Conservation (phyloP, 2,113 vertebrate species). For the Electrona antarctica region DNA sequence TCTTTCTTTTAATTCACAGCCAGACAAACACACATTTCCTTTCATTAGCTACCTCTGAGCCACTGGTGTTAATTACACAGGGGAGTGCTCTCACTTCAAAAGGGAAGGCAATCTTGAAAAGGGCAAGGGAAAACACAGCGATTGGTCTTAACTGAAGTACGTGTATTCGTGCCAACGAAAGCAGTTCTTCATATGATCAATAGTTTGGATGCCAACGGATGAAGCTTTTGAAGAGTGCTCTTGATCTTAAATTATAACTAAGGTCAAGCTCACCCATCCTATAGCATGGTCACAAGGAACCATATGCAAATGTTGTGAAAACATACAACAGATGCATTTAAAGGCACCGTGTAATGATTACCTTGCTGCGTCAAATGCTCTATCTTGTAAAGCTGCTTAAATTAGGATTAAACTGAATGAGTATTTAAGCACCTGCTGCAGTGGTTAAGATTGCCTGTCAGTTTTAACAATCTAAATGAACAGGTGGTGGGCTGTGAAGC, state of each 20-base stretch:
- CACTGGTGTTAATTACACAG: conserved; percentile 64
- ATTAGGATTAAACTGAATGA: too few relatives aligned
- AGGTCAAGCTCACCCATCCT: background rate
- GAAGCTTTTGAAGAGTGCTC: conserved; percentile 21
- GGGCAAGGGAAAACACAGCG: conserved; percentile 32
- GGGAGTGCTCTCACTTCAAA: conserved; percentile 50
- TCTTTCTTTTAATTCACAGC: conserved; percentile 60
- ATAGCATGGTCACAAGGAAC: background rate
- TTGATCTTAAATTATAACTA: conserved; percentile 26
- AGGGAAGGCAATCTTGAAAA: conserved; percentile 39
- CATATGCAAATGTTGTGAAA: background rate
- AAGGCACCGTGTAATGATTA: background rate
- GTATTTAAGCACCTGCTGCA: conserved; percentile 9
- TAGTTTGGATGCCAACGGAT: conserved; percentile 10
- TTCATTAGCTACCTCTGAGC: conserved; percentile 66
- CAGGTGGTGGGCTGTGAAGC: conserved; percentile 14
- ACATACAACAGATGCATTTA: background rate
- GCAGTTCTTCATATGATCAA: conserved; percentile 31
- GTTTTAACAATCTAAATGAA: conserved; percentile 41
- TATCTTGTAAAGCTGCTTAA: too few relatives aligned
- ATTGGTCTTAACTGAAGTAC: conserved; percentile 28
- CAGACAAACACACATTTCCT: conserved; percentile 49
- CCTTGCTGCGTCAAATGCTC: too few relatives aligned
- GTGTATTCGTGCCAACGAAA: conserved; percentile 27
- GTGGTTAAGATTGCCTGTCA: conserved; percentile 18